phyloP scores from a whole-genome alignment of 2,888 invertebrate species.

The Drosophila acutilabella region DNA sequence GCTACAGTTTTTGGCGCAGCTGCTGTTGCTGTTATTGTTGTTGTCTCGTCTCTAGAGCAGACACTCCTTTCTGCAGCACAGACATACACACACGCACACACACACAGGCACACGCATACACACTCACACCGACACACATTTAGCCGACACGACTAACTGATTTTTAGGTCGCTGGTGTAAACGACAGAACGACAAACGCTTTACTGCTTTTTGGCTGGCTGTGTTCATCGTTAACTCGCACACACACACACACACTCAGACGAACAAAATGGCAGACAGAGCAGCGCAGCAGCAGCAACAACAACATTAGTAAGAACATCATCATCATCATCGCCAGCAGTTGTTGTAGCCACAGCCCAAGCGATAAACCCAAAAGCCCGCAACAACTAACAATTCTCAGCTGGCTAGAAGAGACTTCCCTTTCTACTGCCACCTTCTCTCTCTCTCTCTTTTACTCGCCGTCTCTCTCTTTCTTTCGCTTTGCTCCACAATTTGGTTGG shows the following conservation, averaged over 20 bases:
- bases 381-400: constrained; percentile 33
- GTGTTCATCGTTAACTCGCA: constrained; percentile 57
- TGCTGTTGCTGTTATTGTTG: constrained; percentile 48
- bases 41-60: constrained; percentile 71
- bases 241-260: constrained; percentile 28
- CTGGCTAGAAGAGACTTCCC: constrained; percentile 16
- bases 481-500: constrained; percentile 58
- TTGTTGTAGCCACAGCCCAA: constrained; percentile 35
- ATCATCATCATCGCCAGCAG: constrained; percentile 40
- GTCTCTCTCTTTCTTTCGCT: not conserved
- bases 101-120: constrained; percentile 22
- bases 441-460: not conserved
- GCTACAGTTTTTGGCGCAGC: constrained; percentile 50
- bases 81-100: constrained; percentile 15
- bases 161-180: constrained; percentile 80
- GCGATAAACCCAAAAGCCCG: constrained; percentile 40
- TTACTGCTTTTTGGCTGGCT: constrained; percentile 46
- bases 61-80: constrained; percentile 73
- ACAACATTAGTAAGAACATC: constrained; percentile 38
- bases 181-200: constrained; percentile 69
- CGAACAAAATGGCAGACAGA: constrained; percentile 54
- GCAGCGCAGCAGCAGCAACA: constrained; percentile 34
- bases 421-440: not conserved
- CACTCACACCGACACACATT: constrained; percentile 25
- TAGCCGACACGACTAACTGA: constrained; percentile 63